Base-by-base conservation (phyloP, 2,888 invertebrate genomes). In the Phalera bucephala region DNA sequence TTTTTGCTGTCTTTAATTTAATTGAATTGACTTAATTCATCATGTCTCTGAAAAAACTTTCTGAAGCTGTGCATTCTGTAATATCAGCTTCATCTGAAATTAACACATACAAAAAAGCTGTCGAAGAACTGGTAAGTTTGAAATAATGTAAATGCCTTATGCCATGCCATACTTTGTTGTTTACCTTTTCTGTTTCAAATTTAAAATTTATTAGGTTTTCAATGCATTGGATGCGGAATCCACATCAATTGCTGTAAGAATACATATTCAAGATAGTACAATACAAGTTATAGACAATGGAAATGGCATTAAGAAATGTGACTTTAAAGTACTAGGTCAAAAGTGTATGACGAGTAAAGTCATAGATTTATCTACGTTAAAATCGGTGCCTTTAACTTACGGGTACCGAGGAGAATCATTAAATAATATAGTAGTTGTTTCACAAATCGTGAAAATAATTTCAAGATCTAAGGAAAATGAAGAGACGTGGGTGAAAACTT, bases 251-350 rank as follows among this genome's bases (percentile, higher is more conserved):
- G 94, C 94, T 11, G 87, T 95, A 33, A 87, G 95, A 60, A 69
- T 95, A 13, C 85, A 95, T 70, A 74, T 93, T 14, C 67, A 80
- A 36, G 86, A 91, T 43, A 91, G 90, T 56, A 90, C 88, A 50
- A 88, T 96, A 49, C 94, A 94, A 91, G 93, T 96, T 3, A 89
- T 95, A 22, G 96, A 96, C 68, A 95, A 96, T 84, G 96, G 96
- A 1, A 56, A 48, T 52, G 96, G 96, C 1, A 91, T 96, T 17
- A 54, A 77, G 1, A 73, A 81, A 53, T 61, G 76, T 14, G 91
- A 93, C 64, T 82, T 95, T 41, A 64, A 85, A 29, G 47, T 78
- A 13, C 64, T 94, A 30, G 95, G 94, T 8, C 73, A 85, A 50
- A 91, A 92, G 47, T 91, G 93, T 58, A 83, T 91, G 60, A 93